A percentile compares a stretch with the other conserved stretches of the same genome.
These are phyloP conservation scores for Lamellibrachia luymesi DNA, from an alignment of 1,140 invertebrate genomes.

Conservation along the genomic window DNA sequence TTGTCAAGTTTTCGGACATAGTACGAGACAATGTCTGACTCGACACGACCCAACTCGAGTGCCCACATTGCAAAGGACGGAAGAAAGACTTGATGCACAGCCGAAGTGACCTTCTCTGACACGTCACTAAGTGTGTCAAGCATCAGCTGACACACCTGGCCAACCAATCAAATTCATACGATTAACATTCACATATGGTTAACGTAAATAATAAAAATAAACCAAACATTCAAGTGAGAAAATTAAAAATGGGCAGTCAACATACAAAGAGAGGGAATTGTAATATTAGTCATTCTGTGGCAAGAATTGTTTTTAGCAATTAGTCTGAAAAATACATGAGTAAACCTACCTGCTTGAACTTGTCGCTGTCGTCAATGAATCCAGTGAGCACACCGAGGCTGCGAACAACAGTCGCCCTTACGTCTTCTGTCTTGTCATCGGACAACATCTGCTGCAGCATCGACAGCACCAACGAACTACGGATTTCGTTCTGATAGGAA, in stretches of 20 bases:
- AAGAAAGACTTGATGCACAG: slow-evolving; percentile 50
- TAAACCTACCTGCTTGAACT: slow-evolving; percentile 65
- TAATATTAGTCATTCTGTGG: background rate
- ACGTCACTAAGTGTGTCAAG: slow-evolving; percentile 62
- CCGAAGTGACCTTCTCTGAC: slow-evolving; percentile 40
- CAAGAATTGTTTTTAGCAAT: background rate
- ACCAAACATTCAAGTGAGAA: background rate
- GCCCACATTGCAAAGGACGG: slow-evolving; percentile 66
- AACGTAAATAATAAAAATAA: background rate
- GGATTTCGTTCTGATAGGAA: slow-evolving; percentile 60
- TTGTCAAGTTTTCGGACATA: slow-evolving; percentile 51
- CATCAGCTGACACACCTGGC: slow-evolving; percentile 52
- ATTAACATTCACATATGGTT: background rate
- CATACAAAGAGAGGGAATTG: too few species aligned
- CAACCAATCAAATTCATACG: background rate
- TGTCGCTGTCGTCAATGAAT: slow-evolving; percentile 69
- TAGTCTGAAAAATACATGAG: background rate
- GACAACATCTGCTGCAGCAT: slow-evolving; percentile 73
- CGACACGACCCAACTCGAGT: slow-evolving; percentile 60
- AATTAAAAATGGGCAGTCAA: background rate
- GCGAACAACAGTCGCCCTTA: slow-evolving; percentile 66
- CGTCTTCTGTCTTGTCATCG: slow-evolving; percentile 70
- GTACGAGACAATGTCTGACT: slow-evolving; percentile 50
- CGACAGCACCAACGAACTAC: slow-evolving; percentile 71
- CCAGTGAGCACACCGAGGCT: slow-evolving; percentile 68